Evolutionary conservation across 2,888 invertebrate species (phyloP).

Genomic region (Acrobasis repandana): DNA sequence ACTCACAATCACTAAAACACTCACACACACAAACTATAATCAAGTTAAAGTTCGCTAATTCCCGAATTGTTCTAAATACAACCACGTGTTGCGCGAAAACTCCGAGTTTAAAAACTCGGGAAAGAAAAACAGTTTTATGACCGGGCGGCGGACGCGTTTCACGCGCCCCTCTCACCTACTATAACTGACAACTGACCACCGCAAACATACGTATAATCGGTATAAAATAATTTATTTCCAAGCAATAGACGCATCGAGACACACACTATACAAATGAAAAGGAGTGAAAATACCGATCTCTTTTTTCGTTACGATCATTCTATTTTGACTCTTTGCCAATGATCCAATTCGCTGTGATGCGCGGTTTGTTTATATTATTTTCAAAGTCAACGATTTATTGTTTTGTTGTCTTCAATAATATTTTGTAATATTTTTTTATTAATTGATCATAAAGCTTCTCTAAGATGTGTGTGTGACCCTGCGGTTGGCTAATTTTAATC

Average conservation of each 20-base stretch:
- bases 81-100: slow-evolving; percentile 66
- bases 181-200: slow-evolving; percentile 75
- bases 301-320: slow-evolving; percentile 42
- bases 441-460: neutral
- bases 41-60: slow-evolving; percentile 54
- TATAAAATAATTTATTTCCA: slow-evolving; percentile 76
- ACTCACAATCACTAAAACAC: slow-evolving; percentile 46
- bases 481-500: too few relatives aligned
- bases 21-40: slow-evolving; percentile 51
- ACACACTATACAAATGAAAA: slow-evolving; percentile 36
- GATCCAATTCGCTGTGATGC: slow-evolving; percentile 34
- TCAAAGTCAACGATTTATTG: slow-evolving; percentile 1
- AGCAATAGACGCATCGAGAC: slow-evolving; percentile 59
- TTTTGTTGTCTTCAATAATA: slow-evolving; percentile 18
- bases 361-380: slow-evolving; percentile 30
- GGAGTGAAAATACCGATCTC: slow-evolving; percentile 36
- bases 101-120: slow-evolving; percentile 32
- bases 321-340: slow-evolving; percentile 55
- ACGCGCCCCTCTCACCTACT: slow-evolving; percentile 61
- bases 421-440: slow-evolving; percentile 10
- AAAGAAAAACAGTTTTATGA: slow-evolving; percentile 57
- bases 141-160: slow-evolving; percentile 51
- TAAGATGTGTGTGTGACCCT: too few relatives aligned
- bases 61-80: slow-evolving; percentile 58
- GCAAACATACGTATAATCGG: slow-evolving; percentile 64